Evolutionary conservation across 2,797 vertebrate species (phyloP).

Genomic region (Syngnathus acus): DNA sequence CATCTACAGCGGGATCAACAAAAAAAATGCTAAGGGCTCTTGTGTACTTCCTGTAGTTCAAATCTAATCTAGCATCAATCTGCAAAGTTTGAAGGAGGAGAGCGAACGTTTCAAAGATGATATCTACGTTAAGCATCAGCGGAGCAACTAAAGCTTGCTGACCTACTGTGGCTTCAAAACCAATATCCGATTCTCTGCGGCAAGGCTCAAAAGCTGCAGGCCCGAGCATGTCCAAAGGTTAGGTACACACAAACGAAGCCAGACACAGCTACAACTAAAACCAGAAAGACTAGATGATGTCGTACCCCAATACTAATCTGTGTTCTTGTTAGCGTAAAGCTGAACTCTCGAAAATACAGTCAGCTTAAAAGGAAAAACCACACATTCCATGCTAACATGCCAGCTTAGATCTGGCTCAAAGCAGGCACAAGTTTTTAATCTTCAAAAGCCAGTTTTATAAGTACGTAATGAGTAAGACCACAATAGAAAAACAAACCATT

Average conservation of each 20-base stretch:
- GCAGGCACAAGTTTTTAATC: constrained; percentile 66
- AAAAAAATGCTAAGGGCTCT: constrained; percentile 15
- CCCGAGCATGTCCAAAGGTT: constrained; percentile 16
- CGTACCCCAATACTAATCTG: constrained; percentile 47
- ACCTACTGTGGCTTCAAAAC: constrained; percentile 7
- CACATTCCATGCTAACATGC: constrained; percentile 63
- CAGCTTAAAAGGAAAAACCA: constrained; percentile 55
- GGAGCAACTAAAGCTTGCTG: constrained; percentile 11
- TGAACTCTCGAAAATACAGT: constrained; percentile 45
- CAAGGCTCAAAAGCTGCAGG: constrained; percentile 18
- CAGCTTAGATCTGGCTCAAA: constrained; percentile 64
- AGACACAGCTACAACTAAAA: constrained; percentile 42
- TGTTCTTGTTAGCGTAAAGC: constrained; percentile 53
- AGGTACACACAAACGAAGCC: constrained; percentile 27
- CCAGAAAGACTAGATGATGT: constrained; percentile 41
- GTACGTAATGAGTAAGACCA: constrained; percentile 67
- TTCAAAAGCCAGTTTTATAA: constrained; percentile 73
- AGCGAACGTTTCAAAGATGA: constrained; percentile 7
- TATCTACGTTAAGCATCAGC: constrained; percentile 1
- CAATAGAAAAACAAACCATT: constrained; percentile 75
- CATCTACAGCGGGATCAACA: constrained; percentile 9
- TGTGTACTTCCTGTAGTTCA: neutral
- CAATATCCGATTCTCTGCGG: constrained; percentile 1
- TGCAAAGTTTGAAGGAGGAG: constrained; percentile 12
- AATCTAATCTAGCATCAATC: constrained; percentile 15